Base-by-base conservation (phyloP, 2,797 vertebrate genomes). In the Diplodus sargus region DNA sequence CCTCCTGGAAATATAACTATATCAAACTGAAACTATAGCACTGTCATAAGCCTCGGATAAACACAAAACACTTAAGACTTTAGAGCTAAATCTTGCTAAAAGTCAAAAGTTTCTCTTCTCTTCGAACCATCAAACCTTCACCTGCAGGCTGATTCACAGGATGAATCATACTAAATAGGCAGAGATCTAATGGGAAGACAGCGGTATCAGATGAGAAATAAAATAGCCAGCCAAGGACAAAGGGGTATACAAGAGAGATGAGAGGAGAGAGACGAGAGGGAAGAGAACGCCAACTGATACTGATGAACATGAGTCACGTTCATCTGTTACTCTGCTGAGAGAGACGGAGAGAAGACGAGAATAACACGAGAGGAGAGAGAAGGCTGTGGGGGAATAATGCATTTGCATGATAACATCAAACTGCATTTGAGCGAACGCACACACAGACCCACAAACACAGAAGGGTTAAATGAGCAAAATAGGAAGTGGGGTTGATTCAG, bases 401-500 rank as follows among this genome's bases (percentile, higher is more conserved):
- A 85, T 83, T 82, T 86, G 79, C 79, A 79, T 75, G 84, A 85
- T 85, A 90, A 85, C 83, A 90, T 92, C 70, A 86, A 90, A 89
- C 74, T 67, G 78, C 74, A 66, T 70, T 70, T 56, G 34, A 75
- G 70, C 79, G 47, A 13, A 45, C 5, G 17, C 62, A 17, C 16
- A 59, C 49, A 61, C 54, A 49, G 45, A 25, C 13, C 43, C 63
- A 30, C 48, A 63, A 56, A 60, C 23, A 74, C 54, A 84, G 15
- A 73, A 25, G 54, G 76, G 72, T 63, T 84, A 85, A 86, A 86
- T 80, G 70, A 70, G 80, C 85, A 64, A 84, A 89, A 81, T 53
- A 92, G 88, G 88, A 93, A 91, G 91, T 84, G 76, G 64, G 81
- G 68, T 81, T 90, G 87, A 90, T 89, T 92, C 85, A 82, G 81